Conservation (phyloP, 64 coral and sea anemone species). For the Montipora efflorescens region DNA sequence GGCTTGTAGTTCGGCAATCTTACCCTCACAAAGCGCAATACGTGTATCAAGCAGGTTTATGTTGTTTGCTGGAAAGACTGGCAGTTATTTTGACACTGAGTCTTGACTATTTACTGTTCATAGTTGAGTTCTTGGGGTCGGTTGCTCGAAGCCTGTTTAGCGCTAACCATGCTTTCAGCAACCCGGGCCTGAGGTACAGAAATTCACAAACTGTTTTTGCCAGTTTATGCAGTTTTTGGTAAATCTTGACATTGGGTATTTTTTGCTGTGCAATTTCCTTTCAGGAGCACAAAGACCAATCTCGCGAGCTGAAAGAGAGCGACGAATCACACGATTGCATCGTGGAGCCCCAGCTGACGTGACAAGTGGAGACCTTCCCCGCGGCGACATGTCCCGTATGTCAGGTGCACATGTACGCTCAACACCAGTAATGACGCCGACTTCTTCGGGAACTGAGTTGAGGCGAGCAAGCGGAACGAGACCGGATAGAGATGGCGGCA, state of each 20-base stretch:
- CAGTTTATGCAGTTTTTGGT: no score
- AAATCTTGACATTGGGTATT: neutral
- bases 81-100: no score
- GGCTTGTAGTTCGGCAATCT: no score
- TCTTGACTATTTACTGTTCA: no score
- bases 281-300: constrained; percentile 82
- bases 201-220: no score
- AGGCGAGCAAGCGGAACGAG: constrained; percentile 79
- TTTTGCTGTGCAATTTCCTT: neutral
- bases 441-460: constrained; percentile 65
- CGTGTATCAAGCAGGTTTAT: neutral
- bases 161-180: no score
- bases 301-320: constrained; percentile 84
- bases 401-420: constrained; percentile 90
- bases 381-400: constrained; percentile 89
- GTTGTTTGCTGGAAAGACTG: neutral
- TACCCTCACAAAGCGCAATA: neutral
- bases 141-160: no score
- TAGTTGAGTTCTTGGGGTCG: no score
- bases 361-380: constrained; percentile 71
- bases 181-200: no score
- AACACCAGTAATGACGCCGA: constrained; percentile 89
- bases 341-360: constrained; percentile 84
- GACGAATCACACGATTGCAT: constrained; percentile 76
- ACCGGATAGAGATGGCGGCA: constrained; percentile 79